Base-by-base conservation (phyloP, 2,113 vertebrate genomes). In the Thunnus thynnus region DNA sequence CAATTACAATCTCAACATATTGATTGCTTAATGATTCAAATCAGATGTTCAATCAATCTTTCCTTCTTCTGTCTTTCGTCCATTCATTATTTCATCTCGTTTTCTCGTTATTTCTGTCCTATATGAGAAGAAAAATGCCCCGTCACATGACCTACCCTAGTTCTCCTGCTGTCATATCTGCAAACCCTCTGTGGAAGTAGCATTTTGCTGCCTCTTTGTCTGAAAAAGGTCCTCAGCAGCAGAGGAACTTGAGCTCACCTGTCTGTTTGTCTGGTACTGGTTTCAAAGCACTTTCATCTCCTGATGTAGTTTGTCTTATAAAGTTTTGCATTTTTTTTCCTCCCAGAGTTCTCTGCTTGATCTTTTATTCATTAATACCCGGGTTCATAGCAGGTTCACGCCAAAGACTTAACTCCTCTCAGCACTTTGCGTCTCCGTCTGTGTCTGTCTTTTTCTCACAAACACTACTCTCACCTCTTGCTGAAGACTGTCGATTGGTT, bases 301-400 rank as follows among this genome's bases (percentile, higher is more conserved):
- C 70, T 74, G 22, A 27, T 72, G 60, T 76, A 86, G 78, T 86
- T 89, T 81, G 63, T 89, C 85, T 84, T 78, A 69, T 56, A 85
- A 76, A 76, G 74, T 88, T 86, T 89, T 85, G 78, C 82, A 83
- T 41, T 41, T 41, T 41, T 87, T 84, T 88, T 54, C 83, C 82
- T 85, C 82, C 76, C 78, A 20, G 79, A 68, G 79, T 71, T 55
- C 87, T 78, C 64, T 56, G 69, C 82, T 92, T 93, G 90, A 94
- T 94, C 90, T 94, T 93, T 93, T 89, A 93, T 94, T 94, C 88
- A 93, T 91, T 80, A 81, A 74, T 71, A 46, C 55, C 57, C 30
- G 36, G 77, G 93, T 94, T 94, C 92, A 91, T 32, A 12, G 46
- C 56, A 17, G 83, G 91, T 93, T 93, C 92, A 89, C 76, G 3